Evolutionary conservation across 1,140 invertebrate genomes (phyloP), one percentile per base, ranked within the genome.

Genomic region (Drosophila nasuta): DNA sequence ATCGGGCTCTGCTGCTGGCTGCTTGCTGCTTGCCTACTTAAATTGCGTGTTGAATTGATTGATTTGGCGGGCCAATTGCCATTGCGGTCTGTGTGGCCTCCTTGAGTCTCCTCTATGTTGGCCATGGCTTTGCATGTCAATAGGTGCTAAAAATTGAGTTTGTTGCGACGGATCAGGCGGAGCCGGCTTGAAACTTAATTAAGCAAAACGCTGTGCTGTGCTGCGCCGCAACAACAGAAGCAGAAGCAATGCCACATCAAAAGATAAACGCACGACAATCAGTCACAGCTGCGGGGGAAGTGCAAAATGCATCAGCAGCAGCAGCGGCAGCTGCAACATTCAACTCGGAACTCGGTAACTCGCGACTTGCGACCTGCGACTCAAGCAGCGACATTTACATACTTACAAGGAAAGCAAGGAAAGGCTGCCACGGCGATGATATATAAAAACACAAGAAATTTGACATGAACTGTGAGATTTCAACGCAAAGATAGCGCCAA

Each of bases 381-480:
- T 25, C 20, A 25, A 25, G 8, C 25, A 70, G 17, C 63, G 63
- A 75, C 78, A 89, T 89, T 89, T 89, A 89, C 85, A 89, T 89
- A 89, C 85, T 89, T 89, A 89, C 86, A 89, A 89, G 85, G 85
- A 89, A 89, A 89, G 80, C 83, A 70, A 67, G 70, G 78, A 85
- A 85, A 73, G 75, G 75, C 68, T 72, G 74, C 67, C 75, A 69
- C 17, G 65, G 77, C 77, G 78, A 81, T 89, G 85, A 89, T 89
- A 85, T 89, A 89, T 89, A 89, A 89, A 89, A 89, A 89, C 86
- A 89, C 85, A 89, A 89, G 86, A 89, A 89, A 89, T 89, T 89
- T 89, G 85, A 89, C 85, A 89, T 89, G 85, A 89, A 89, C 86
- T 89, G 85, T 83, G 75, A 89, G 85, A 89, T 89, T 89, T 89